phyloP scores from a whole-genome alignment of 2,888 invertebrate genomes.

The Luffia ferchaultella region DNA sequence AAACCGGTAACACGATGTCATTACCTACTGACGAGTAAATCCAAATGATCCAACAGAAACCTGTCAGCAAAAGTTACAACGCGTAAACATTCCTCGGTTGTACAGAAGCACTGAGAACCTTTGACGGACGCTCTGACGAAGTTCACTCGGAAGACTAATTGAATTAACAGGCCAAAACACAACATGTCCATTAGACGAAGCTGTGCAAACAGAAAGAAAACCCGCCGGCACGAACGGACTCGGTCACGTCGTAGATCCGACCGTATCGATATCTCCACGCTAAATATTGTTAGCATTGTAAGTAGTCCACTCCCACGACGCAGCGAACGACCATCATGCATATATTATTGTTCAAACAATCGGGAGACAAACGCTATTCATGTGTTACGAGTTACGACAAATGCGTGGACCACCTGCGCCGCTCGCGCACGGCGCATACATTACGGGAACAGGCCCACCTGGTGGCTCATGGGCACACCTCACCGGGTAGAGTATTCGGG shows the following conservation, averaged over 20 bases:
- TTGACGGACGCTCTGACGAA: constrained; percentile 29
- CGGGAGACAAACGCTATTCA: constrained; percentile 10
- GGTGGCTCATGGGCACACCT: not conserved
- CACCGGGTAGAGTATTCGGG: too few species aligned
- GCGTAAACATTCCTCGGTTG: constrained; percentile 33
- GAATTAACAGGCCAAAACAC: constrained; percentile 51
- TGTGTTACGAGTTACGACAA: constrained; percentile 8
- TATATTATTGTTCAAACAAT: constrained; percentile 18
- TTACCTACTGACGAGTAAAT: too few species aligned
- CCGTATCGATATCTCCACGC: not conserved
- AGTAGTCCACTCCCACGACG: constrained; percentile 21
- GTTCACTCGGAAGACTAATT: constrained; percentile 39
- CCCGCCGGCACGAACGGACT: not conserved
- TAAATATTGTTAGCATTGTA: constrained; percentile 19
- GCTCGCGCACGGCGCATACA: constrained; percentile 1
- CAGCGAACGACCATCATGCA: constrained; percentile 14
- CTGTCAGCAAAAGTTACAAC: too few species aligned
- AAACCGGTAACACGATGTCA: too few species aligned
- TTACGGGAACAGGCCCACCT: not conserved
- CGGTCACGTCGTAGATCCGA: too few species aligned
- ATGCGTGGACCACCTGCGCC: constrained; percentile 14
- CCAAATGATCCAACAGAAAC: too few species aligned
- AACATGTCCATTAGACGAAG: constrained; percentile 44
- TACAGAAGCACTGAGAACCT: constrained; percentile 41
- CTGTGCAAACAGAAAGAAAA: not conserved